Conservation (phyloP, 2,113 vertebrate genomes). For the Rhinopithecus roxellana region DNA sequence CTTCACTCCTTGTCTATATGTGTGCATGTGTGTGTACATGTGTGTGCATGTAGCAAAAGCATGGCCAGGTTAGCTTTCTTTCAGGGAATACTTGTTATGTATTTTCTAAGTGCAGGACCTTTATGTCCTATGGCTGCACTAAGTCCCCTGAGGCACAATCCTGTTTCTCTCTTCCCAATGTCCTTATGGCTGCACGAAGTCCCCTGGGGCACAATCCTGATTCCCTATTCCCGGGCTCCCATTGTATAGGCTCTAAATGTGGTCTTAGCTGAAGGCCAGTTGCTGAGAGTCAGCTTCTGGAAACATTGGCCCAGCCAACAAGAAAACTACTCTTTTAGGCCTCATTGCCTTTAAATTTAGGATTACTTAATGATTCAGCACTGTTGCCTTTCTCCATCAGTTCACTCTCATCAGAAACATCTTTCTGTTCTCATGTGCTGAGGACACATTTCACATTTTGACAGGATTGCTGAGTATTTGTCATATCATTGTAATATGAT, state of each 20-base stretch:
- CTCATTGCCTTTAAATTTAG: neutral
- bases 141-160: neutral
- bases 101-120: neutral
- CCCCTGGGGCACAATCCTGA: neutral
- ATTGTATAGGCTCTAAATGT: neutral
- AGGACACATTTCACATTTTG: neutral
- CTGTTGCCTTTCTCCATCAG: neutral
- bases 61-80: neutral
- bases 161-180: neutral
- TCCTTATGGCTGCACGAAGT: neutral
- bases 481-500: constrained; percentile 15
- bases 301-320: neutral
- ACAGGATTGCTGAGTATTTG: constrained; percentile 20
- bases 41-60: neutral
- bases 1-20: neutral
- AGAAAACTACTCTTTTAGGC: neutral
- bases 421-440: neutral
- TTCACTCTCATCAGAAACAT: neutral
- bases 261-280: neutral
- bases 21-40: neutral
- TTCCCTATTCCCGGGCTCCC: neutral
- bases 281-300: neutral
- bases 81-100: neutral
- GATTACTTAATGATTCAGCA: neutral
- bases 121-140: neutral